These are phyloP conservation scores for Ciconia boyciana DNA, from an alignment of 2,113 vertebrate species.

Conservation along the genomic window DNA sequence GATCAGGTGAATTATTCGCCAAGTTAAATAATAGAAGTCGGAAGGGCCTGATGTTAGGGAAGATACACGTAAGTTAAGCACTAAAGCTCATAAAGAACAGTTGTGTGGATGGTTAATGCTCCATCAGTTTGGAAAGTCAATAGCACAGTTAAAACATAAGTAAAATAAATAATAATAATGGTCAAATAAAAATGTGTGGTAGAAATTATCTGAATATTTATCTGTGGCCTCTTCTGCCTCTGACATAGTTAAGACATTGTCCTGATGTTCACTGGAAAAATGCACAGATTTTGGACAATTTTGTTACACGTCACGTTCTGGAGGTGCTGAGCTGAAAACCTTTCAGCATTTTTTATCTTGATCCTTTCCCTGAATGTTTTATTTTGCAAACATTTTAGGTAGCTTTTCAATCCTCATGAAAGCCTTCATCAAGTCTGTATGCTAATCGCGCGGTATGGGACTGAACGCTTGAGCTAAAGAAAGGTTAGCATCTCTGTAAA, in stretches of 20 bases:
- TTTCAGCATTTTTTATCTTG: background rate
- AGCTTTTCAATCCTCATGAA: background rate
- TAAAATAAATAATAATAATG: conserved; percentile 34
- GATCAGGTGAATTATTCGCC: conserved; percentile 40
- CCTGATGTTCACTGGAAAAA: background rate
- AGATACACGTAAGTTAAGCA: background rate
- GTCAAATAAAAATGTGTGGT: background rate
- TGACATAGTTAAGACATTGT: background rate
- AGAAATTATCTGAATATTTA: conserved; percentile 31
- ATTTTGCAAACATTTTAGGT: conserved; percentile 11
- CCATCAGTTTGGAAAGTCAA: conserved; percentile 14
- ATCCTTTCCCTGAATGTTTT: conserved; percentile 5
- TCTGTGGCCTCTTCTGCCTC: conserved; percentile 1
- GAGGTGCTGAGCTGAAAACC: background rate
- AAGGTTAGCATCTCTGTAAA: background rate
- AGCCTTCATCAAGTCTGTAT: background rate
- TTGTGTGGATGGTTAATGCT: background rate
- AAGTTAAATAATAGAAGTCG: background rate
- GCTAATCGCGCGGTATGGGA: background rate
- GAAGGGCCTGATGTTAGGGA: background rate
- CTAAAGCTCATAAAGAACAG: conserved; percentile 1
- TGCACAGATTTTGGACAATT: background rate
- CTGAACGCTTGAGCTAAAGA: background rate
- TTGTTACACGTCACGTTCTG: background rate
- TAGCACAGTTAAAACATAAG: background rate